Evolutionary conservation across 1,140 invertebrate species (phyloP), one percentile per base, ranked within the genome.

Genomic region (Laupala kohalensis): DNA sequence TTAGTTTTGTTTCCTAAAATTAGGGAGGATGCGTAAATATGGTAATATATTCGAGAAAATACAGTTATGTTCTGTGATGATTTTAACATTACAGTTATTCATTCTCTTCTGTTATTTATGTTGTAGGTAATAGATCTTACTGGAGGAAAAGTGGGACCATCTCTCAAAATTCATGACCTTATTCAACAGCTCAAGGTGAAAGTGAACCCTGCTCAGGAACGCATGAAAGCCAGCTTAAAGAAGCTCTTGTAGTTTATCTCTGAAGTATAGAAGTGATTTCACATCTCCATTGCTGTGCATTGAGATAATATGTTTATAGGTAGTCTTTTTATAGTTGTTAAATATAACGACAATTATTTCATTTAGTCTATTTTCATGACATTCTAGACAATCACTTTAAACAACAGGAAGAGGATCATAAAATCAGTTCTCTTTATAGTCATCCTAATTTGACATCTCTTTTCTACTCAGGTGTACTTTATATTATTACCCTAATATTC

Each of bases 111-210:
- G n/a, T n/a, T n/a, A n/a, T n/a, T n/a, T n/a, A n/a, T n/a, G n/a
- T n/a, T n/a, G n/a, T n/a, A n/a, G n/a, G 92, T 96, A 70, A 89
- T 96, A 74, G 90, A 91, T 77, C 83, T 95, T 29, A 90, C 94
- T 15, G 90, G 92, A 74, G 95, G 93, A 84, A 97, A 96, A 85
- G 92, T 97, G 71, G 95, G 95, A 5, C 94, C 95, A 6, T 95
- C 94, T 5, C 78, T 97, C 26, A 97, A 97, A 84, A 96, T 97
- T 78, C 92, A 88, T 77, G 93, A 96, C 82, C 85, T 97, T 64
- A 93, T 97, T 76, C 89, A 92, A 77, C 92, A 94, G 77, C 83
- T 95, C 19, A 93, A 93, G 83, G 88, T 88, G 77, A 91, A 91
- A 85, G 86, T 92, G 68, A 91, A 90, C 80, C 88, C 89, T 27